Base-by-base conservation (phyloP, 2,888 invertebrate genomes). In the Stenichneumon culpator region DNA sequence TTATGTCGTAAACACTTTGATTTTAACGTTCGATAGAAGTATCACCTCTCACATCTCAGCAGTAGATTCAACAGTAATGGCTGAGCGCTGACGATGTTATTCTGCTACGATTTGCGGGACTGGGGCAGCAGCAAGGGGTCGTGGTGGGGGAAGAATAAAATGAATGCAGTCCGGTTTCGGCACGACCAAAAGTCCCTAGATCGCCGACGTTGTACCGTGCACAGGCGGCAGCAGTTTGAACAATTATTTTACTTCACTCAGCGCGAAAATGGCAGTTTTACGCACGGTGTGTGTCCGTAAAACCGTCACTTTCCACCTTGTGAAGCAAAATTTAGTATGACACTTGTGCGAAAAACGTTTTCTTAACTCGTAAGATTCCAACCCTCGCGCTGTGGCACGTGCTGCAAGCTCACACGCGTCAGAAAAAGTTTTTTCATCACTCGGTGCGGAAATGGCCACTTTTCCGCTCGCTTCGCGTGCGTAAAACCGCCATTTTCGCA, bases 51-150 rank as follows among this genome's bases (percentile, higher is more conserved):
- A 87, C 86, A 86, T 84, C 80, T 84, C 83, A 82, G 68, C 86
- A 63, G 63, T 63, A 87, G 86, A 89, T 89, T 85, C 84, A 87
- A 88, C 90, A 84, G 88, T 87, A 91, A 91, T 91, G 90, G 91
- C 92, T 88, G 91, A 87, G 57, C 87, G 87, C 88, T 91, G 91
- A 92, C 90, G 92, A 90, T 91, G 91, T 91, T 91, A 87, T 91
- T 91, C 90, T 90, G 87, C 89, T 88, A 87, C 83, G 74, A 75
- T 80, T 67, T 36, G 22, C 60, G 79, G 22, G 65, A 79, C 25
- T 50, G 39, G 44, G 65, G 50, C 50, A 63, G 47, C 47, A 69
- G 69, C 57, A 47, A 19, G 19, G 28, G 25, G 0, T 32, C 50
- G 16, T 32, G 50, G 69, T n/a, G 52, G 32, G 19, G 16, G 44